Evolutionary conservation across 37 sponge, comb jelly and placozoan species (phyloP).

Genomic region (Lycopodina hypogea): DNA sequence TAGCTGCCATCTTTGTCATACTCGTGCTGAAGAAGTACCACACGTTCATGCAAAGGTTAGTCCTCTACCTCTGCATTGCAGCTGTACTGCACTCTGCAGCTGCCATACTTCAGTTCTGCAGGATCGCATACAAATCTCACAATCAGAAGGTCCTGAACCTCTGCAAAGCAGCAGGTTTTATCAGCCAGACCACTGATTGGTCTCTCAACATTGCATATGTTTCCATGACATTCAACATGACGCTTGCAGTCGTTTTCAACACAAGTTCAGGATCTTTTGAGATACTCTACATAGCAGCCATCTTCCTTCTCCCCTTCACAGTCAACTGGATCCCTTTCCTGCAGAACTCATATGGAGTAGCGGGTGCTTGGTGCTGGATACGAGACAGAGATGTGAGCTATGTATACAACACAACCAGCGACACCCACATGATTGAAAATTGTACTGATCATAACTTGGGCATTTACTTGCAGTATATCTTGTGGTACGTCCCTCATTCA

Average conservation of each 20-base stretch:
- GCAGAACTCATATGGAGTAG: constrained; percentile 43
- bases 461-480: not conserved
- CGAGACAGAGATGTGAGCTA: not conserved
- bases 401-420: not conserved
- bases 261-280: constrained; percentile 20
- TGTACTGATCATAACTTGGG: constrained; percentile 23
- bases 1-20: constrained; percentile 58
- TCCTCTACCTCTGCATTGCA: constrained; percentile 74
- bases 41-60: constrained; percentile 75
- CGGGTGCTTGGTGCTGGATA: constrained; percentile 83
- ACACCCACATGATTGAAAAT: constrained; percentile 1
- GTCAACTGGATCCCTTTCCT: constrained; percentile 68
- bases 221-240: constrained; percentile 47
- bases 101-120: constrained; percentile 26
- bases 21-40: constrained; percentile 76
- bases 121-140: not conserved
- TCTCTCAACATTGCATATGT: constrained; percentile 25
- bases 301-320: constrained; percentile 47
- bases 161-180: constrained; percentile 29
- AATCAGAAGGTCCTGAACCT: not conserved
- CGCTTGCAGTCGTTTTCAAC: constrained; percentile 24
- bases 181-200: constrained; percentile 46
- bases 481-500: constrained; percentile 54
- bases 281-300: constrained; percentile 17
- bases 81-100: constrained; percentile 37